Conservation (phyloP, 2,888 invertebrate genomes). For the Scaptomyza parva region DNA sequence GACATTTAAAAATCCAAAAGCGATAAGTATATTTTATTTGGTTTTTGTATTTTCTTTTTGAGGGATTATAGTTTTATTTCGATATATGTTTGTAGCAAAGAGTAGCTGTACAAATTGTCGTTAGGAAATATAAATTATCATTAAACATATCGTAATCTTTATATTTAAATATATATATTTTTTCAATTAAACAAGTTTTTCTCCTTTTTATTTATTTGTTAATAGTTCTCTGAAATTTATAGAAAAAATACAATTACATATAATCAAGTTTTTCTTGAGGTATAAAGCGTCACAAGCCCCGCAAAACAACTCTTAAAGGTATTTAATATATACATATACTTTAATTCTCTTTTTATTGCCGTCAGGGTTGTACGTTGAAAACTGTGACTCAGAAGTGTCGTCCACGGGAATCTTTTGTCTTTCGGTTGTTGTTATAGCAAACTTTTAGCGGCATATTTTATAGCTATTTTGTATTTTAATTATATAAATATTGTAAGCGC, state of each 20-base stretch:
- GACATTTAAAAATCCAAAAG: slow-evolving; percentile 78
- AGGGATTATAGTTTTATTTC: neutral
- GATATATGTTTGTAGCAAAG: neutral
- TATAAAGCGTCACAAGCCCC: neutral
- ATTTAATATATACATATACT: too few species aligned
- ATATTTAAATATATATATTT: too few species aligned
- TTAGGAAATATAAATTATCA: too few species aligned
- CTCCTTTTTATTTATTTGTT: neutral
- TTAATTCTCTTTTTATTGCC: too few species aligned
- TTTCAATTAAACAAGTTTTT: neutral
- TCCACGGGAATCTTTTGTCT: slow-evolving; percentile 21
- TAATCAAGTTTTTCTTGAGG: neutral
- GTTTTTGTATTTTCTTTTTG: neutral
- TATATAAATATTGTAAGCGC: slow-evolving; percentile 56
- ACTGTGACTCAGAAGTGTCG: slow-evolving; percentile 64
- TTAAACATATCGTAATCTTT: too few species aligned
- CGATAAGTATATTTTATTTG: slow-evolving; percentile 65
- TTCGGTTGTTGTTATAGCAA: slow-evolving; percentile 17
- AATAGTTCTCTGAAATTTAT: too few species aligned
- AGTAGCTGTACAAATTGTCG: neutral
- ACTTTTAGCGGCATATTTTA: slow-evolving; percentile 44
- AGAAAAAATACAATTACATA: too few species aligned
- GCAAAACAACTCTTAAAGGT: too few species aligned
- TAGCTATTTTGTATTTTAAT: slow-evolving; percentile 52
- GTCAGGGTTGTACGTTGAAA: too few species aligned